Percentiles rank a stretch among this genome's conserved stretches.
Conservation (phyloP, 92 coral and sea anemone genomes). For the Parazoanthus atlanticus region DNA sequence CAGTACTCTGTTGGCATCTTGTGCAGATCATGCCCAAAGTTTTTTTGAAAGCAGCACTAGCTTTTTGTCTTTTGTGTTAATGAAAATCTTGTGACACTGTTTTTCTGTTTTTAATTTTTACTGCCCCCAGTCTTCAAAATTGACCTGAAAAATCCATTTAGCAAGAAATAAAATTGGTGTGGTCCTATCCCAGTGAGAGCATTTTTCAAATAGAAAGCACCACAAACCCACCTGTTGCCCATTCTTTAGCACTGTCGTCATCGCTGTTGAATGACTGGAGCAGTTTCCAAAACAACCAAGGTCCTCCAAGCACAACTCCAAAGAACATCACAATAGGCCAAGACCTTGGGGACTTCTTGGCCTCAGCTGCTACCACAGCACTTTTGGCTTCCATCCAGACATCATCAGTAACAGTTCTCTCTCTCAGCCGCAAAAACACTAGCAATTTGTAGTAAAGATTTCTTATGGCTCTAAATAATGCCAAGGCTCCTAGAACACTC, state of each 20-base stretch:
- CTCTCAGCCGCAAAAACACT: slow-evolving; percentile 65
- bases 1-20: too few relatives aligned
- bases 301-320: slow-evolving; percentile 90
- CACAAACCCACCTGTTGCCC: slow-evolving; percentile 82
- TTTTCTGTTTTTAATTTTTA: too few relatives aligned
- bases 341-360: slow-evolving; percentile 66
- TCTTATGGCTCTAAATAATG: slow-evolving; percentile 70
- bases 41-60: too few relatives aligned
- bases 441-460: slow-evolving; percentile 66
- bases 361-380: slow-evolving; percentile 46
- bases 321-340: slow-evolving; percentile 96
- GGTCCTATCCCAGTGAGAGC: too few relatives aligned
- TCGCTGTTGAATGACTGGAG: slow-evolving; percentile 76
- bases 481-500: slow-evolving; percentile 75
- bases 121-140: too few relatives aligned
- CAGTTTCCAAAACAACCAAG: slow-evolving; percentile 89
- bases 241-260: slow-evolving; percentile 61
- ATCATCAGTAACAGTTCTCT: slow-evolving; percentile 70
- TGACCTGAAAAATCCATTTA: too few relatives aligned
- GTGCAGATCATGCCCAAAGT: too few relatives aligned
- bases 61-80: too few relatives aligned
- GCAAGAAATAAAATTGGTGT: too few relatives aligned
- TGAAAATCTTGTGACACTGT: too few relatives aligned
- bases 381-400: slow-evolving; percentile 73
- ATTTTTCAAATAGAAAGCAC: too few relatives aligned